These are phyloP conservation scores for Lacerta bilineata DNA, from an alignment of 2,797 vertebrate species.

Conservation along the genomic window DNA sequence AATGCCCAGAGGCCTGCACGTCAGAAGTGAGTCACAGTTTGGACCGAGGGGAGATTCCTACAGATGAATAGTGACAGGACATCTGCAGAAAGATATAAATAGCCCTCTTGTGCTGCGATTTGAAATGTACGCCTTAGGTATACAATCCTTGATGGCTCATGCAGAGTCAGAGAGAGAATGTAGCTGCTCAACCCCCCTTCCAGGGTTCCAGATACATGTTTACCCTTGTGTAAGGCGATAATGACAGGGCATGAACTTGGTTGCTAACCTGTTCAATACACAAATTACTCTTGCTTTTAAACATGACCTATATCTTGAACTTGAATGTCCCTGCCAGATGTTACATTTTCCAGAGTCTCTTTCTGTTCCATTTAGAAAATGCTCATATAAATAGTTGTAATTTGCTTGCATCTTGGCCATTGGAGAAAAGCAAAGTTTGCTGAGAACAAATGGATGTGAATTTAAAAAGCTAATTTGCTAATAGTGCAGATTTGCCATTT, in stretches of 20 bases:
- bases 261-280: neutral
- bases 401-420: neutral
- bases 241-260: neutral
- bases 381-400: neutral
- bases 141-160: neutral
- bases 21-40: conserved; percentile 30
- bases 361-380: neutral
- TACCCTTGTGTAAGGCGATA: neutral
- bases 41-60: conserved; percentile 28
- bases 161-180: fast-evolving
- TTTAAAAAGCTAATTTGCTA: neutral
- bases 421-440: neutral
- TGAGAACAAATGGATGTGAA: neutral
- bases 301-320: neutral
- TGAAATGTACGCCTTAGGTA: conserved; percentile 48
- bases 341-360: neutral
- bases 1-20: conserved; percentile 30
- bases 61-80: conserved; percentile 50
- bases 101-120: conserved; percentile 33
- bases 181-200: neutral
- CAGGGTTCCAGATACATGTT: neutral
- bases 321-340: neutral
- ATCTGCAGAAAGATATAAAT: conserved; percentile 26
- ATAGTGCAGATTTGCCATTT: neutral
- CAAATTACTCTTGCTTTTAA: neutral